Base-by-base conservation (phyloP, 2,888 invertebrate genomes). In the Aleiodes testaceus region DNA sequence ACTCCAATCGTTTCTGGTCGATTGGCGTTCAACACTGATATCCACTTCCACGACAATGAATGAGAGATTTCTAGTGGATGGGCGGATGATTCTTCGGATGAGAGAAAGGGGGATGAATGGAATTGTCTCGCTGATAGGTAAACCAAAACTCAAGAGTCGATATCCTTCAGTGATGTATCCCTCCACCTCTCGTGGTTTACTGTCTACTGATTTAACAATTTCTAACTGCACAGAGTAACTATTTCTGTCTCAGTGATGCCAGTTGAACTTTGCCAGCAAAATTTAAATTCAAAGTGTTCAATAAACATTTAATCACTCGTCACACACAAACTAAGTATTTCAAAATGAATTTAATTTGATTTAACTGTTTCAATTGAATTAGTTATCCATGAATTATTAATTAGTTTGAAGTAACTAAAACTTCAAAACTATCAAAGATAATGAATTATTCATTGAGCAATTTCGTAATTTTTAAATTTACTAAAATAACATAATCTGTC, bases 21-120 rank as follows among this genome's bases (percentile, higher is more conserved):
- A 82, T 81, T 80, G 80, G 69, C 75, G 76, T 76, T 75, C 77
- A 77, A 79, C 80, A 78, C 72, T 74, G 77, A 78, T 81, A 81
- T 79, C 78, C 79, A 80, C 80, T 82, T 79, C 72, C 72, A 30
- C 70, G 65, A 65, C 75, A 75, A 79, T 67, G 67, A 55, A 55
- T 67, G 42, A 67, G 53, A 53, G 52, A 59, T 59, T 76, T 77
- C 78, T 78, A 78, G 78, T 74, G 69, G 36, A 36, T 36, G 36
- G 11, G 36, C 36, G 36, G 36, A 36, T 36, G 36, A 36, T 36
- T 44, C 14, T 47, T 69, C 66, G 66, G 66, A 49, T 59, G 42
- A 9, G 30, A 6, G 2, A 7, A 22, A n/a, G 55, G 14, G 14
- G 22, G 55, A 50, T 47, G 70, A 74, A 65, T 36, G 36, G 9